Percentiles rank a stretch among this genome's conserved stretches.
phyloP scores from a whole-genome alignment of 1,140 invertebrate genomes.

The Macrobrachium rosenbergii region DNA sequence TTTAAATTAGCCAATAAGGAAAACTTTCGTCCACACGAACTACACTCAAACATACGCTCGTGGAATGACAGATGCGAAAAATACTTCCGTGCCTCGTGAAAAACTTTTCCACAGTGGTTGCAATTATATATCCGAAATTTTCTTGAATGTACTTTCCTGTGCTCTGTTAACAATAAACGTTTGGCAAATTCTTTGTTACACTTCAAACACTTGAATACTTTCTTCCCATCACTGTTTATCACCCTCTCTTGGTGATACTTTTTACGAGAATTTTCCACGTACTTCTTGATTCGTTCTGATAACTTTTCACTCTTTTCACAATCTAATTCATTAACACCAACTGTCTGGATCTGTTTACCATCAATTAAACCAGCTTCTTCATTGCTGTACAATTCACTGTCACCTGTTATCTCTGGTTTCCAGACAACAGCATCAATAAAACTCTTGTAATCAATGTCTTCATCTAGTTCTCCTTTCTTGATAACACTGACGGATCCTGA shows the following conservation, averaged over 20 bases:
- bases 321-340: constrained; percentile 43
- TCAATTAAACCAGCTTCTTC: constrained; percentile 19
- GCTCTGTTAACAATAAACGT: constrained; percentile 42
- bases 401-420: constrained; percentile 7
- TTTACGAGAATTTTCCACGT: constrained; percentile 23
- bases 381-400: constrained; percentile 33
- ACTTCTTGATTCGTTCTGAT: constrained; percentile 29
- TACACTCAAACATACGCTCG: constrained; percentile 48
- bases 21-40: constrained; percentile 41
- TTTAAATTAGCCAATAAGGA: constrained; percentile 51
- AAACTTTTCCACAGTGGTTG: constrained; percentile 54
- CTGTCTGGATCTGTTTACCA: constrained; percentile 15
- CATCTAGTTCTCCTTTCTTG: neutral
- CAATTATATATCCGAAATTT: constrained; percentile 53
- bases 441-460: constrained; percentile 20
- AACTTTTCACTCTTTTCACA: neutral
- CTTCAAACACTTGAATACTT: constrained; percentile 44
- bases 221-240: constrained; percentile 45
- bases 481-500: neutral
- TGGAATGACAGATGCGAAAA: constrained; percentile 54
- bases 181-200: constrained; percentile 48
- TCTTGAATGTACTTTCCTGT: constrained; percentile 37
- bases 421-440: constrained; percentile 19
- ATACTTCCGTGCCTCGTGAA: constrained; percentile 52
- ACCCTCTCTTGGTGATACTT: constrained; percentile 49